Evolutionary conservation across 2,113 vertebrate genomes (phyloP).

Genomic region (Malaclemys terrapin): DNA sequence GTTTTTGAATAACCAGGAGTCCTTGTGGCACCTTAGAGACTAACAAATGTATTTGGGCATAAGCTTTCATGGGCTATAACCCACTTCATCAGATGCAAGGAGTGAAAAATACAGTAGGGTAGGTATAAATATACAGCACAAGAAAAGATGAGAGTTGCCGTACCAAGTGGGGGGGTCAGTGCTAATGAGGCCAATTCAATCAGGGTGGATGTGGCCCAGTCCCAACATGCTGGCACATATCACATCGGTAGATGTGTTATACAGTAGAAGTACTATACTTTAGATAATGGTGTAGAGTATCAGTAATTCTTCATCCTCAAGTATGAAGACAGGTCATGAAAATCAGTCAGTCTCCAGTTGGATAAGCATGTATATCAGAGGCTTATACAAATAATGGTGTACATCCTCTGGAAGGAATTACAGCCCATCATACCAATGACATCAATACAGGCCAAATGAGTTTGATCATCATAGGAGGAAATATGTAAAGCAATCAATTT

Average conservation of each 20-base stretch:
- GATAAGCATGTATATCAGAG: background rate
- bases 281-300: background rate
- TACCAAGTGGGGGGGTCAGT: too few species aligned
- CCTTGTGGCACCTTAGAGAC: too few species aligned
- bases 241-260: background rate
- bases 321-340: conserved; percentile 3
- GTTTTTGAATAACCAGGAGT: background rate
- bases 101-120: too few species aligned
- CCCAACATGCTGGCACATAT: too few species aligned
- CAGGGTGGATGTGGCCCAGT: too few species aligned
- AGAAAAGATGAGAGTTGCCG: too few species aligned
- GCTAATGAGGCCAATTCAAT: too few species aligned
- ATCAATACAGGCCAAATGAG: background rate
- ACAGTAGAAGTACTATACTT: background rate
- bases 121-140: too few species aligned
- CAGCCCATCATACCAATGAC: background rate
- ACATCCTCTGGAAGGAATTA: background rate
- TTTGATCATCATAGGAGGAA: background rate
- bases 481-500: rapidly evolving
- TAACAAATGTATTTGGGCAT: too few species aligned
- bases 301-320: conserved; percentile 26
- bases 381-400: background rate
- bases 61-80: too few species aligned
- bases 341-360: background rate
- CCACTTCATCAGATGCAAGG: too few species aligned